Conservation (phyloP, 2,113 vertebrate species). For the Salvelinus namaycush region DNA sequence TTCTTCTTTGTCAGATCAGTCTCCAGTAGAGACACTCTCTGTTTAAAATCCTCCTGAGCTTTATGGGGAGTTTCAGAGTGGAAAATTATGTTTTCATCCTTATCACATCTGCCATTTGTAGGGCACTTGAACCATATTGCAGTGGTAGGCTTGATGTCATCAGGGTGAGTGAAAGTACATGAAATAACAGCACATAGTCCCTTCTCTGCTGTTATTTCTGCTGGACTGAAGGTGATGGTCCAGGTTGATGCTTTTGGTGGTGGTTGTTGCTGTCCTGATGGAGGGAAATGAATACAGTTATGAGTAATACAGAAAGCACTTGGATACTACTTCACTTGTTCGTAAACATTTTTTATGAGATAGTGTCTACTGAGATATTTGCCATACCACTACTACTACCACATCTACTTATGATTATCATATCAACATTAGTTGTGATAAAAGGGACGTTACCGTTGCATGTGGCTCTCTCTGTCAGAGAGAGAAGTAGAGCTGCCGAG, state of each 20-base stretch:
- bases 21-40: no score
- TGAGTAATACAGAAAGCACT: not conserved
- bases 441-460: no score
- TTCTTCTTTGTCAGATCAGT: no score
- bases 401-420: no score
- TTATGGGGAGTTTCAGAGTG: not conserved
- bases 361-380: not conserved
- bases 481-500: not conserved
- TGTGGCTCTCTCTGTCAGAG: not conserved
- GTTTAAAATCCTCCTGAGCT: no score
- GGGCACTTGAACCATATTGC: slow-evolving; percentile 23
- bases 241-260: not conserved
- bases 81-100: not conserved
- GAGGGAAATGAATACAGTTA: not conserved
- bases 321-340: no score
- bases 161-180: not conserved
- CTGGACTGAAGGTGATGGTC: slow-evolving; percentile 22
- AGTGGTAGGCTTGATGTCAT: accelerated
- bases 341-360: not conserved
- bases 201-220: slow-evolving; percentile 34
- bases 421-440: no score
- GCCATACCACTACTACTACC: not conserved
- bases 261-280: not conserved
- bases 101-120: accelerated
- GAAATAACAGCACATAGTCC: slow-evolving; percentile 57